Evolutionary conservation across 2,888 invertebrate species (phyloP).

Genomic region (Venusia cambrica): DNA sequence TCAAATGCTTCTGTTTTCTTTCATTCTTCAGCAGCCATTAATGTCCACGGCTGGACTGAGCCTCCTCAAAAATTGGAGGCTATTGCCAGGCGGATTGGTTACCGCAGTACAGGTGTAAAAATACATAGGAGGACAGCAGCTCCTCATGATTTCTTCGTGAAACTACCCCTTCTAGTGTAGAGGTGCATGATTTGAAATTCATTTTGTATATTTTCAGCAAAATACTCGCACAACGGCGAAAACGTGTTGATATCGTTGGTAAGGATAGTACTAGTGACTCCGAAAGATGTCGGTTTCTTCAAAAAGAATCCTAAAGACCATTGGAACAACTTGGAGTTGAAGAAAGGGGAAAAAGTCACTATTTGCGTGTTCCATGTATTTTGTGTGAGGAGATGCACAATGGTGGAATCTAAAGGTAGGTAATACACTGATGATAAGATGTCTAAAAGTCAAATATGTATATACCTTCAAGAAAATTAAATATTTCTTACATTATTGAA

Average conservation of each 20-base stretch:
- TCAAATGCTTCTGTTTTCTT: conserved; percentile 20
- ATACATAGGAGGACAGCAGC: too few species aligned
- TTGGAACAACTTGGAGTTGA: conserved; percentile 35
- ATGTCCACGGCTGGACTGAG: too few species aligned
- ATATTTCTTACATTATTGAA: too few species aligned
- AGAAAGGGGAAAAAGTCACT: conserved; percentile 32
- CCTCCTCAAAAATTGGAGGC: too few species aligned
- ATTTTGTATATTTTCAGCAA: conserved; percentile 38
- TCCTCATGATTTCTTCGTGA: too few species aligned
- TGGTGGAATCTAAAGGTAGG: conserved; percentile 31
- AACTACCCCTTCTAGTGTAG: too few species aligned
- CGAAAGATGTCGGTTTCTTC: conserved; percentile 29
- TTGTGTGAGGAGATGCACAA: conserved; percentile 35
- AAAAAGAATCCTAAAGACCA: conserved; percentile 32
- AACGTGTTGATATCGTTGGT: conserved; percentile 35
- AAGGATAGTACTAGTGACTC: conserved; percentile 35
- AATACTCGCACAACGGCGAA: conserved; percentile 36
- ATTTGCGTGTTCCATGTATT: conserved; percentile 39
- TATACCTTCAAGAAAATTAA: too few species aligned
- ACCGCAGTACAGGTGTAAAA: too few species aligned
- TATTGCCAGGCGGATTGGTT: too few species aligned
- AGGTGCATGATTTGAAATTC: too few species aligned
- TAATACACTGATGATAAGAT: neutral
- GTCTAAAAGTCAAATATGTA: too few species aligned
- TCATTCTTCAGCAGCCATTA: too few species aligned